Base-by-base conservation (phyloP, 2,797 vertebrate genomes). In the Malacoraja senta region DNA sequence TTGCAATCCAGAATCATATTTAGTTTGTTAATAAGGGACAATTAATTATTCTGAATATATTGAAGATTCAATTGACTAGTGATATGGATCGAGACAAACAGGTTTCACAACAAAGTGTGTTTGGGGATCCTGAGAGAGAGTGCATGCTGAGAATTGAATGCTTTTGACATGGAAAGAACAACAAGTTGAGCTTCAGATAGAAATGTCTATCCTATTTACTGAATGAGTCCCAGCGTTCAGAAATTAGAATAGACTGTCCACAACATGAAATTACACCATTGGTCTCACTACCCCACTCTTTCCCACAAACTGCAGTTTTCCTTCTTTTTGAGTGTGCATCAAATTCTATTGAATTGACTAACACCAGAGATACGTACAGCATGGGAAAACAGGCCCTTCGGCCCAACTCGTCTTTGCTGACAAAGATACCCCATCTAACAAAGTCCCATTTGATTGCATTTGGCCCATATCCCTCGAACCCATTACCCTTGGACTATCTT, bases 1-100 rank as follows among this genome's bases (percentile, higher is more conserved):
- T 32, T 88, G 84, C 68, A 88, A 88, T 68, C 84, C 63, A 35
- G 84, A 35, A 88, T 88, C 84, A 88, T 68, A 32, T 63, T 88
- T 63, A 35, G 84, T 65, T 8, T 68, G 35, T n/a, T 88, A 88
- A 88, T 35, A 88, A 68, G 63, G 63, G n/a, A 68, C 24, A 61
- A 88, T 88, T 68, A 68, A 88, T 88, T 88, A 35, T 74, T 21
- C n/a, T 35, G 35, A 35, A 88, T 68, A n/a, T 88, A 68, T 35
- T 19, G 63, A 19, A 88, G 84, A 65, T 88, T 88, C 65, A 68
- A 65, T 32, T 88, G 29, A 88, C 63, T 83, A 29, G 71, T 21
- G 71, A 72, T 72, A 21, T 13, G 65, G 65, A 68, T 68, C 65
- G 19, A 72, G 26, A 63, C 13, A 32, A 86, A 86, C 29, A 61